Conservation (phyloP, 2,888 invertebrate genomes). For the Macrophya alboannulata region DNA sequence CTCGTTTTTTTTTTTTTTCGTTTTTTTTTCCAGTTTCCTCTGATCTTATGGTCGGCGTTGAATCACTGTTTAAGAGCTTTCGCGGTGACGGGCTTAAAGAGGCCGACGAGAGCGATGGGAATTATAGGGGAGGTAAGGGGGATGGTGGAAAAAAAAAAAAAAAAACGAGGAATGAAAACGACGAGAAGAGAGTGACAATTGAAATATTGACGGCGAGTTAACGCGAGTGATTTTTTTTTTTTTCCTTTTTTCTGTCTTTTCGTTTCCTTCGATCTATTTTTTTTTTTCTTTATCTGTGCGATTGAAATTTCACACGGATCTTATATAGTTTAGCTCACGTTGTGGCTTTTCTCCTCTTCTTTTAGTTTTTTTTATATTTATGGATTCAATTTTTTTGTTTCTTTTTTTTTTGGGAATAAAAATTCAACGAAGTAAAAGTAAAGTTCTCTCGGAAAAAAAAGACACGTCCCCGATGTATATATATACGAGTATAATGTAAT, state of each 20-base stretch:
- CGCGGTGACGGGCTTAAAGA: conserved; percentile 16
- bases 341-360: background rate
- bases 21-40: background rate
- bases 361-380: background rate
- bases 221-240: conserved; percentile 6
- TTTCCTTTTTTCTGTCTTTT: background rate
- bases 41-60: conserved; percentile 34
- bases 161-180: background rate
- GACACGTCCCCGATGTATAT: background rate
- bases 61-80: conserved; percentile 48
- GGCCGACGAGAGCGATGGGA: background rate
- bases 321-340: background rate
- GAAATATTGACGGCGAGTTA: conserved; percentile 44
- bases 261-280: background rate
- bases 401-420: background rate
- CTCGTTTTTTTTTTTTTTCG: background rate
- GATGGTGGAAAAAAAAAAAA: background rate
- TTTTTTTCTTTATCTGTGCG: background rate
- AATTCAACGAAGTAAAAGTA: background rate
- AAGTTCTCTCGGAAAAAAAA: background rate
- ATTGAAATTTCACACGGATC: background rate
- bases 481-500: too few species aligned
- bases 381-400: background rate
- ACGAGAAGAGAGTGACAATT: conserved; percentile 32
- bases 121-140: background rate